A percentile compares a stretch with the other conserved stretches of the same genome.
Conservation (phyloP, 2,797 vertebrate species). For the Gymnodraco acuticeps region DNA sequence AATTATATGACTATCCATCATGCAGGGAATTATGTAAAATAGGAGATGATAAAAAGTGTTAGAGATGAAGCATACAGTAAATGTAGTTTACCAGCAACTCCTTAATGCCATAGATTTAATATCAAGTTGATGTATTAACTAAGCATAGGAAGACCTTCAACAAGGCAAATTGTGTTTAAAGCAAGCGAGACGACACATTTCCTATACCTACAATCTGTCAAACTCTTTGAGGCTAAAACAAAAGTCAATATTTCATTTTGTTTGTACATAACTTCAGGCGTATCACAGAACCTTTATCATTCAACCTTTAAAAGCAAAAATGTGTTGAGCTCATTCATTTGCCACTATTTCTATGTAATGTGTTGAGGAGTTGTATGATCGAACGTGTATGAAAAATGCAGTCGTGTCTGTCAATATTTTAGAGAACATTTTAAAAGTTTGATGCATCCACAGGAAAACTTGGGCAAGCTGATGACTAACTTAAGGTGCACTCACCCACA, state of each 20-base stretch:
- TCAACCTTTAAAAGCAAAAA: not conserved
- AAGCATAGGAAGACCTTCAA: not conserved
- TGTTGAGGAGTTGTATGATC: not conserved
- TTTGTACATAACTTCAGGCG: too few species aligned
- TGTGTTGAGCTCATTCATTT: not conserved
- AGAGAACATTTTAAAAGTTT: not conserved
- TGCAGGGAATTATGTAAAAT: not conserved
- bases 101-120: not conserved
- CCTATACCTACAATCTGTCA: too few species aligned
- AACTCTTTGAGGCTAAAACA: too few species aligned
- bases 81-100: not conserved
- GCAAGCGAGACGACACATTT: not conserved
- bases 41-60: not conserved
- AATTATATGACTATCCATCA: not conserved
- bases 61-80: not conserved
- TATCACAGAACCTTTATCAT: not conserved
- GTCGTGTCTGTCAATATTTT: not conserved
- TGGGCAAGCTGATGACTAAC: conserved; percentile 93
- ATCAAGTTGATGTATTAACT: not conserved
- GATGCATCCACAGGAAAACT: conserved; percentile 58
- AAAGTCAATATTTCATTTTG: too few species aligned
- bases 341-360: not conserved
- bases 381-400: not conserved
- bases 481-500: conserved; percentile 92
- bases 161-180: not conserved